A percentile compares a stretch with the other conserved stretches of the same genome.
phyloP scores from a whole-genome alignment of 2,113 vertebrate species.

The Carassius auratus region DNA sequence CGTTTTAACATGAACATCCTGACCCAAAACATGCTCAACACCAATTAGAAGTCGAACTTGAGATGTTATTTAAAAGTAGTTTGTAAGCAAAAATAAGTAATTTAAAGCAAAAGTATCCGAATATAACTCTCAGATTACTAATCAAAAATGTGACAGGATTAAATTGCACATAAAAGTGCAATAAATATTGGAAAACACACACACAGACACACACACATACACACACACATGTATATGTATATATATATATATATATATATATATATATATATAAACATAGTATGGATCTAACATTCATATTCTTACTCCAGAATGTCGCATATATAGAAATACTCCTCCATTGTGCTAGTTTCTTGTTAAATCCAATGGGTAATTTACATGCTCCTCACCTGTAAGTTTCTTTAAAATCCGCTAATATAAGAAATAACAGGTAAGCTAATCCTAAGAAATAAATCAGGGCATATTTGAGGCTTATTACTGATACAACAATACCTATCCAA shows the following conservation, averaged over 20 bases:
- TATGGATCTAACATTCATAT: neutral
- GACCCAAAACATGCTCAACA: neutral
- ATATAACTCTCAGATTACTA: neutral
- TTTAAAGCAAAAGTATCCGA: no score
- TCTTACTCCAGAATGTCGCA: neutral
- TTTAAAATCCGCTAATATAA: neutral
- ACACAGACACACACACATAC: no score
- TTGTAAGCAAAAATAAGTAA: no score
- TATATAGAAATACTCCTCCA: neutral
- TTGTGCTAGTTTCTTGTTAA: neutral
- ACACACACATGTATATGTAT: no score
- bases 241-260: no score
- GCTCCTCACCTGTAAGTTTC: neutral
- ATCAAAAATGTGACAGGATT: no score
- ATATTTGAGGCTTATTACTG: constrained; percentile 40
- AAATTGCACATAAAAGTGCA: no score
- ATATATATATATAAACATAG: no score
- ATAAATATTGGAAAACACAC: no score
- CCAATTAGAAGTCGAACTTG: no score
- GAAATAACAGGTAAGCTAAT: neutral
- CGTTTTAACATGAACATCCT: neutral
- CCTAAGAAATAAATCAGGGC: neutral
- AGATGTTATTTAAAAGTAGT: no score
- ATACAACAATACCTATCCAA: constrained; percentile 38
- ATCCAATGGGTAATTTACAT: neutral